Conservation (phyloP, 2,888 invertebrate genomes). For the Erpobdella octoculata region DNA sequence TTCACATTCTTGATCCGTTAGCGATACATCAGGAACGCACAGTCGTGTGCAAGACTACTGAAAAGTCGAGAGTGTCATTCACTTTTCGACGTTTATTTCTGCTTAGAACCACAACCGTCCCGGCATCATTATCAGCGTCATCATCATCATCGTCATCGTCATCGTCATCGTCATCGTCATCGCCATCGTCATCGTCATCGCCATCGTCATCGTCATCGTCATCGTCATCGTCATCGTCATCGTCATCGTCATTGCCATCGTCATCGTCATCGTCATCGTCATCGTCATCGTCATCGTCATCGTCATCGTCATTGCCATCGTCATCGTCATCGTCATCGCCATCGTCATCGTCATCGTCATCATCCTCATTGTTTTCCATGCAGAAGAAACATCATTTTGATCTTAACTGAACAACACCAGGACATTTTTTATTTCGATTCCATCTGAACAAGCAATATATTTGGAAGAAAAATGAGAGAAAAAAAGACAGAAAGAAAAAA, state of each 20-base stretch:
- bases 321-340: neutral
- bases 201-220: conserved; percentile 13
- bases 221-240: neutral
- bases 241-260: neutral
- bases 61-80: no score
- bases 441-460: no score
- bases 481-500: no score
- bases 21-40: no score
- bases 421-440: no score
- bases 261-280: neutral
- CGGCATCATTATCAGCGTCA: neutral
- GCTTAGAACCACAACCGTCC: no score
- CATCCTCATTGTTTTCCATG: neutral
- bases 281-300: neutral
- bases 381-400: neutral
- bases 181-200: neutral
- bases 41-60: no score
- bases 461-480: no score
- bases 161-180: neutral
- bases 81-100: no score
- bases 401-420: no score
- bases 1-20: no score
- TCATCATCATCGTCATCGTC: neutral
- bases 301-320: neutral
- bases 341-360: neutral